phyloP scores from a whole-genome alignment of 1,140 invertebrate genomes.

The Eriosoma lanigerum region DNA sequence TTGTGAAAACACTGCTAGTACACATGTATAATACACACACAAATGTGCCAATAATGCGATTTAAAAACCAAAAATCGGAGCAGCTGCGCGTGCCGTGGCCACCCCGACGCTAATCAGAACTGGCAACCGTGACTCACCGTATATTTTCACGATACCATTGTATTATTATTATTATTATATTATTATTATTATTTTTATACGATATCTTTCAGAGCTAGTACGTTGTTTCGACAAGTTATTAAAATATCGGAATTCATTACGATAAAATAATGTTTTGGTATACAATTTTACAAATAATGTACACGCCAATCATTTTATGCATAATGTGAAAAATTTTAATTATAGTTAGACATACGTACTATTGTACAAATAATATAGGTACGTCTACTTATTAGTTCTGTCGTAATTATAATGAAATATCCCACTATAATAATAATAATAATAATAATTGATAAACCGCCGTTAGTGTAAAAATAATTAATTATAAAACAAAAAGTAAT shows the following conservation, averaged over 20 bases:
- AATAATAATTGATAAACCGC: too few species aligned
- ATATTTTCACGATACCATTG: constrained; percentile 18
- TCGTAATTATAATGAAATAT: too few species aligned
- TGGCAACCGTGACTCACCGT: constrained; percentile 39
- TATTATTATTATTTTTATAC: neutral
- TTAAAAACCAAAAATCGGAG: constrained; percentile 45
- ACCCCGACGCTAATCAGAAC: constrained; percentile 32
- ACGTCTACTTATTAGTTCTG: too few species aligned
- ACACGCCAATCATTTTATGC: too few species aligned
- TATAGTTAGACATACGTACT: too few species aligned
- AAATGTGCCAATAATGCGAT: constrained; percentile 42
- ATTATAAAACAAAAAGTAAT: too few species aligned
- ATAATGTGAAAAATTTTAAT: too few species aligned
- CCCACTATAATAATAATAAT: too few species aligned
- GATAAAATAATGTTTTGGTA: too few species aligned
- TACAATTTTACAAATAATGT: too few species aligned
- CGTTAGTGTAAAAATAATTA: too few species aligned
- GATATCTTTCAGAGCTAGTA: neutral
- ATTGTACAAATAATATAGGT: too few species aligned
- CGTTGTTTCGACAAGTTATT: neutral
- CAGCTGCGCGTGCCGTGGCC: constrained; percentile 19
- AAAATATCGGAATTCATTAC: neutral
- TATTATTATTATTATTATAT: neutral
- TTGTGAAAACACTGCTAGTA: neutral
- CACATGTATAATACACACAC: neutral